A percentile compares a stretch with the other conserved stretches of the same genome.
Evolutionary conservation across 2,888 invertebrate genomes (phyloP).

Genomic region (Buathra laborator): DNA sequence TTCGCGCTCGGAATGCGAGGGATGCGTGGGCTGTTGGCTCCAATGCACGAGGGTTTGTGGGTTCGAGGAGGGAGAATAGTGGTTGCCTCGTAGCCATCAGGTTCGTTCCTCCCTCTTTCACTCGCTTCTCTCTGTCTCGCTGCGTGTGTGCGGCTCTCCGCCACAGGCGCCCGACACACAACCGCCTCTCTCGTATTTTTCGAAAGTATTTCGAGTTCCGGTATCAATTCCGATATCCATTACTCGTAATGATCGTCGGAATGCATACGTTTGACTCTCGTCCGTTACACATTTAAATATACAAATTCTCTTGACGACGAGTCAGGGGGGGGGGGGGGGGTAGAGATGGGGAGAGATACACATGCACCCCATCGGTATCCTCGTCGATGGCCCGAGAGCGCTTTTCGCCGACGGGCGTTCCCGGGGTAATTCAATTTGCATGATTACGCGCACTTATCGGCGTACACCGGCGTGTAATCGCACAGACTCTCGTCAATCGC

Average conservation of each 20-base stretch:
- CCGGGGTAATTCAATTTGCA: conserved; percentile 72
- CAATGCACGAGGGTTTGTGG: conserved; percentile 54
- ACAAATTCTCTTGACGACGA: conserved; percentile 63
- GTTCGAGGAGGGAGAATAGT: conserved; percentile 47
- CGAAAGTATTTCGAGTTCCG: conserved; percentile 59
- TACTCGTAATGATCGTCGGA: conserved; percentile 71
- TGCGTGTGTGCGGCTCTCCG: conserved; percentile 1
- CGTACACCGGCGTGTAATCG: conserved; percentile 69
- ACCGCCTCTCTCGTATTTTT: conserved; percentile 51
- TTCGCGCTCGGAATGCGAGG: conserved; percentile 62
- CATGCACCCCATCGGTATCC: not conserved
- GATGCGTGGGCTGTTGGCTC: conserved; percentile 53
- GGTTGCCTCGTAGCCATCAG: conserved; percentile 46
- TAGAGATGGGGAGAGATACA: conserved; percentile 14
- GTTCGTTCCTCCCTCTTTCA: conserved; percentile 23
- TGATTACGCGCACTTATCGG: conserved; percentile 74
- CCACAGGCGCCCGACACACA: conserved; percentile 67
- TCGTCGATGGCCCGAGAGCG: not conserved
- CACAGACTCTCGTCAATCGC: conserved; percentile 71
- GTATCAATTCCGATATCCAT: conserved; percentile 72
- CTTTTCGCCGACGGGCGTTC: conserved; percentile 46
- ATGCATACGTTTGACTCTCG: conserved; percentile 69
- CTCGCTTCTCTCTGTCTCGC: not conserved
- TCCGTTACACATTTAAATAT: conserved; percentile 67
- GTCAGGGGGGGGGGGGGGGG: not conserved